Base-by-base conservation (phyloP, 2,797 vertebrate species). In the Chelmon rostratus region DNA sequence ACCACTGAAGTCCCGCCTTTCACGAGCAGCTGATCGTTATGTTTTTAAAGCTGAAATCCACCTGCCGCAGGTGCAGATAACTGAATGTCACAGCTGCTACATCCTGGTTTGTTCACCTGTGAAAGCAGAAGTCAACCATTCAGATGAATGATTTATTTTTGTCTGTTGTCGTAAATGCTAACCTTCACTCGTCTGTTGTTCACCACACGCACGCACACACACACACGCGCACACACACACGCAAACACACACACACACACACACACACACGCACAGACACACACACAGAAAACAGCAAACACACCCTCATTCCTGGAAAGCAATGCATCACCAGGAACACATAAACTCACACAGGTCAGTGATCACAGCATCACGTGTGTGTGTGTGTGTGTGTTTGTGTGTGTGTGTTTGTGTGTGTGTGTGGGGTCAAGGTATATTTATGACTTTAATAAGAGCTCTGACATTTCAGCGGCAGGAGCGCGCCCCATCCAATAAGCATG, bases 381-480 rank as follows among this genome's bases (percentile, higher is more conserved):
- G 37, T 49, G 16, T 56, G 49, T 52, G 42, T 58, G 52, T 53
- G 56, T 58, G 19, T 58, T 28, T 58, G 8, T 46, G 16, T 35
- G 37, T 61, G 46, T 35, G 13, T 52, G 42, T 49, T 50, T 42
- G 54, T 56, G 18, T 56, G 25, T 69, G 8, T 53, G 15, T 23
- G 35, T 59, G 53, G 35, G 12, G 28, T 47, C 28, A 4, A 11
- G 10, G 9, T 46, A 3, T 71, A 67, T 82, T 76, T 63, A 68
- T 82, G 47, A 21, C 72, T 62, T 57, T 38, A 73, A 73, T 82
- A 62, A 77, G 16, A n/a, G 16, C 57, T 56, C 7, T 73, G 80
- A 78, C 68, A 73, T 82, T 82, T 73, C 79, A 40, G 38, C 8
- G 1, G 37, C 50, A 8, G 31, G 57, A 33, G 18, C 2, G 4